Evolutionary conservation across 2,888 invertebrate genomes (phyloP).

Genomic region (Tyria jacobaeae): DNA sequence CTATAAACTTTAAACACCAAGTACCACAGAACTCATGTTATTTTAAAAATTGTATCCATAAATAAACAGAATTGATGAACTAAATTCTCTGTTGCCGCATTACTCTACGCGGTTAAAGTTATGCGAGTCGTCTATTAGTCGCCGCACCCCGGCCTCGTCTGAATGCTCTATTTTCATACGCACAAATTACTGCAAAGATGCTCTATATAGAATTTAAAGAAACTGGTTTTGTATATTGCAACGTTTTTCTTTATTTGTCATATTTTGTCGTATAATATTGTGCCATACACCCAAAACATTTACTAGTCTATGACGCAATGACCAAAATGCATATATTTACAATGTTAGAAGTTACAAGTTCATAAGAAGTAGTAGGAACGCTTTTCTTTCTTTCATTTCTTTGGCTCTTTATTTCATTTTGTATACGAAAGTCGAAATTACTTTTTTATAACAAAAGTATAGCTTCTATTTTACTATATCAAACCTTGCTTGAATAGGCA

Average conservation of each 20-base stretch:
- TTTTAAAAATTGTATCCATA: too few relatives aligned
- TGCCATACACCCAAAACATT: too few relatives aligned
- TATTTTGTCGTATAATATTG: too few relatives aligned
- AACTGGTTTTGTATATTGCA: neutral
- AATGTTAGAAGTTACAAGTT: too few relatives aligned
- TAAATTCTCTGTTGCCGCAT: conserved; percentile 25
- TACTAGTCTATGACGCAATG: neutral
- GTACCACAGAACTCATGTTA: too few relatives aligned
- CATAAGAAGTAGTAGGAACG: neutral
- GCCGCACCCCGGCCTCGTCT: conserved; percentile 60
- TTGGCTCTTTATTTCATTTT: neutral
- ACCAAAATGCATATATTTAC: too few relatives aligned
- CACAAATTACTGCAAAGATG: conserved; percentile 33
- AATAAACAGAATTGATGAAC: too few relatives aligned
- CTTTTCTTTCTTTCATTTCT: neutral
- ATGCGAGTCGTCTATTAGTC: conserved; percentile 60
- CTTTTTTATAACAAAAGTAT: neutral
- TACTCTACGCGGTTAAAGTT: conserved; percentile 51
- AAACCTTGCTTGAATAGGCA: neutral
- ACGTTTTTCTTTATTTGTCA: neutral
- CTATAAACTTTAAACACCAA: too few relatives aligned
- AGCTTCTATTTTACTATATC: neutral
- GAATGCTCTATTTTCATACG: conserved; percentile 50
- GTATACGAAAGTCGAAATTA: neutral
- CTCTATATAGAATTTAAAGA: conserved; percentile 25